These are phyloP conservation scores for Volucella bombylans DNA, from an alignment of 2,888 invertebrate genomes.

Conservation along the genomic window DNA sequence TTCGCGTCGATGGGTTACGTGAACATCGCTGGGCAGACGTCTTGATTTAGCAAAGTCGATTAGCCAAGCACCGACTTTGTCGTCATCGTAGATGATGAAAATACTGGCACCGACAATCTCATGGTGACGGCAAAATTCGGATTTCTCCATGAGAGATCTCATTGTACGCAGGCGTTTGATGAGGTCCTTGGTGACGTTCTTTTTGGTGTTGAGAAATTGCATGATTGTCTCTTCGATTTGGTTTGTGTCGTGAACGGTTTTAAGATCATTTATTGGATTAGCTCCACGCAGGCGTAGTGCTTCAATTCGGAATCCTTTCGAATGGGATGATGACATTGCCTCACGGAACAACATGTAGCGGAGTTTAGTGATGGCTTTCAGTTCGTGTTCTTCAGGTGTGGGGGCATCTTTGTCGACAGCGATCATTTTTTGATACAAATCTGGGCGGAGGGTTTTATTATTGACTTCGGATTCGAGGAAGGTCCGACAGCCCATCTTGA, in stretches of 20 bases:
- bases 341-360: conserved; percentile 98
- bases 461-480: conserved; percentile 97
- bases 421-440: conserved; percentile 98
- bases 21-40: conserved; percentile 86
- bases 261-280: conserved; percentile 92
- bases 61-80: conserved; percentile 95
- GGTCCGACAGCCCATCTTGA: conserved; percentile 98
- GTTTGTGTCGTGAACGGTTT: conserved; percentile 90
- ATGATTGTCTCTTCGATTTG: conserved; percentile 90
- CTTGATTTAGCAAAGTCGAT: conserved; percentile 98
- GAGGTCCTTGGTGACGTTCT: conserved; percentile 86
- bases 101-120: conserved; percentile 97
- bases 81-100: conserved; percentile 95
- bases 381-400: conserved; percentile 90
- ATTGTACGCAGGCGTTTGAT: conserved; percentile 90
- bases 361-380: conserved; percentile 94
- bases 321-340: conserved; percentile 94
- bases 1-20: conserved; percentile 89
- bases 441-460: conserved; percentile 91
- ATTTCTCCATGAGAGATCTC: conserved; percentile 90
- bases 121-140: conserved; percentile 92
- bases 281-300: conserved; percentile 94
- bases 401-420: conserved; percentile 94
- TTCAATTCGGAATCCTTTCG: conserved; percentile 97
- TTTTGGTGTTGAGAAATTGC: conserved; percentile 88